Base-by-base conservation (phyloP, 2,113 vertebrate species). In the Oreochromis tanganicae region DNA sequence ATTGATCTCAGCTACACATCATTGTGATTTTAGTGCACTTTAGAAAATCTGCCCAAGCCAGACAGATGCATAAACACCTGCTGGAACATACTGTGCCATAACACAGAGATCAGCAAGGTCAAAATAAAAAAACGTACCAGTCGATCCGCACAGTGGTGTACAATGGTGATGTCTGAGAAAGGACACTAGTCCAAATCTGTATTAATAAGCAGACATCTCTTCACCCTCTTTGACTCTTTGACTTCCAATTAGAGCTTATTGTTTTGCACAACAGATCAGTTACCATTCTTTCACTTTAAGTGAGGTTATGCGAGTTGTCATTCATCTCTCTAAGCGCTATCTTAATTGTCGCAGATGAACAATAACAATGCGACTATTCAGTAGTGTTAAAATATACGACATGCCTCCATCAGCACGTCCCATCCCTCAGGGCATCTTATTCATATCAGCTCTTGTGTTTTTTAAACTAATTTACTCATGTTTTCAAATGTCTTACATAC, bases 211-310 rank as follows among this genome's bases (percentile, higher is more conserved):
- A 43, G 66, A 41, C 36, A 43, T 24, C 7, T 43, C 4, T 66
- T 68, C n/a, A 41, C 36, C 11, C 3, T 32, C 11, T 68, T 41
- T 43, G 12, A 27, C 24, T 71, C 38, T 14, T 24, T 43, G 66
- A 43, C 3, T 43, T 71, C 66, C 12, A 41, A 43, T 71, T 71
- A 71, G 66, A 38, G 8, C 1, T 71, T 24, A 27, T 17, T 27
- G 66, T 6, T 57, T 78, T 82, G n/a, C 80, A 27, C 32, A 1
- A 6, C 5, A 27, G 48, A 80, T 89, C 78, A 73, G 79, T 81
- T 90, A 85, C 63, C 57, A 29, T 73, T 73, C 73, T 85, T 81
- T 84, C 78, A 87, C n/a, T 55, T 32, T 82, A 66, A 84, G n/a
- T 4, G 73, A 83, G 78, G 32, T 41, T 73, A 32, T 85, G 81